Conservation (phyloP, 2,113 vertebrate genomes). For the Lepus americanus region DNA sequence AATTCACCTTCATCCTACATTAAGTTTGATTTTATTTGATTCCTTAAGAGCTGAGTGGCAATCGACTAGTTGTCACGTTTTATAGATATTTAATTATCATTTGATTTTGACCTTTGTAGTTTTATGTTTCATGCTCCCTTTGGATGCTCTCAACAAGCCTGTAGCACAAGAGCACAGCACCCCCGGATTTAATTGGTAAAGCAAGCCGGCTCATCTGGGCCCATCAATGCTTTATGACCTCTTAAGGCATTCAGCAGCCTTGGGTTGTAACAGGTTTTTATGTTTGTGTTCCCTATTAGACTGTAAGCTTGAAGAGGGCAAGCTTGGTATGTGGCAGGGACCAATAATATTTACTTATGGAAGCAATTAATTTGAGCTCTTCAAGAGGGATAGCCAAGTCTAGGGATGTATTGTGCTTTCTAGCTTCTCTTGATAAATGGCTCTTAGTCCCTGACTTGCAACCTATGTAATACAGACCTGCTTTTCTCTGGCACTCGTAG, state of each 20-base stretch:
- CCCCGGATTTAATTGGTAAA: background rate
- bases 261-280: background rate
- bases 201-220: background rate
- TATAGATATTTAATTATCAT: slow-evolving; percentile 58
- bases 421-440: background rate
- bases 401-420: background rate
- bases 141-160: slow-evolving; percentile 8
- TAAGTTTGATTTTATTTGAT: slow-evolving; percentile 18
- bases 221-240: background rate
- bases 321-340: background rate
- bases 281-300: background rate
- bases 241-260: background rate
- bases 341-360: background rate
- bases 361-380: background rate
- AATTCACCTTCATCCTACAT: slow-evolving; percentile 51
- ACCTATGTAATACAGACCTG: background rate
- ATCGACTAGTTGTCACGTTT: slow-evolving; percentile 34
- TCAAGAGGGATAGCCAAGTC: background rate
- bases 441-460: background rate
- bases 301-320: background rate
- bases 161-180: background rate
- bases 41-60: slow-evolving; percentile 17
- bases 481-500: background rate
- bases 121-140: slow-evolving; percentile 46
- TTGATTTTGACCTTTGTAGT: slow-evolving; percentile 42